These are phyloP conservation scores for Pituophis catenifer DNA, from an alignment of 2,113 vertebrate genomes.

Conservation along the genomic window DNA sequence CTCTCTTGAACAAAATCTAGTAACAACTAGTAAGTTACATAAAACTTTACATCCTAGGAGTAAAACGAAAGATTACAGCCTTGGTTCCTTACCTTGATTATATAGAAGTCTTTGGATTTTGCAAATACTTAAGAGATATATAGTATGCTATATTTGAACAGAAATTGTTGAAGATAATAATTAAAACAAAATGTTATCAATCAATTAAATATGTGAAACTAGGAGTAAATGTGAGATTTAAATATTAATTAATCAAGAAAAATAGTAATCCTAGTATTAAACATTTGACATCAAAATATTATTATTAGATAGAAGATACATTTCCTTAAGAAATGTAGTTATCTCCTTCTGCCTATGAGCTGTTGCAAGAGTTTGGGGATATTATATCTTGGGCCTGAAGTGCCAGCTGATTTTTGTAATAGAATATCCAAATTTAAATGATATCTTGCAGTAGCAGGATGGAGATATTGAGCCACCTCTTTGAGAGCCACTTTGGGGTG, in stretches of 20 bases:
- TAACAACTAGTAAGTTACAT: background rate
- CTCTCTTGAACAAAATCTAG: background rate
- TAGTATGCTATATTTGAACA: background rate
- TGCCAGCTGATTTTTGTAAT: background rate
- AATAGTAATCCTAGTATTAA: background rate
- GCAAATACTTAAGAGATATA: background rate
- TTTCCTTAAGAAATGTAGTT: background rate
- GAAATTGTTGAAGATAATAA: background rate
- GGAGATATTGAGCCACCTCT: too few species aligned
- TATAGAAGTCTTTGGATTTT: background rate
- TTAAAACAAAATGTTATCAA: too few species aligned
- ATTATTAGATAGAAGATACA: background rate
- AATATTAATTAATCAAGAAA: background rate
- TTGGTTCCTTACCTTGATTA: background rate
- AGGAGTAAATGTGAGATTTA: background rate
- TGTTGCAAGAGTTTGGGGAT: background rate
- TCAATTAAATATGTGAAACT: too few species aligned
- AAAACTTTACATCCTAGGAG: background rate
- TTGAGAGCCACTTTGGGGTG: too few species aligned
- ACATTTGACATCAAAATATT: background rate
- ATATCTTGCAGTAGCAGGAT: too few species aligned
- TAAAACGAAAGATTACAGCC: background rate
- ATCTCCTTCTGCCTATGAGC: background rate
- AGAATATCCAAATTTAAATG: background rate
- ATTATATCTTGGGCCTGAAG: background rate